Evolutionary conservation across 1,140 invertebrate species (phyloP), one percentile per base, ranked within the genome.

Genomic region (Teleopsis dalmanni): DNA sequence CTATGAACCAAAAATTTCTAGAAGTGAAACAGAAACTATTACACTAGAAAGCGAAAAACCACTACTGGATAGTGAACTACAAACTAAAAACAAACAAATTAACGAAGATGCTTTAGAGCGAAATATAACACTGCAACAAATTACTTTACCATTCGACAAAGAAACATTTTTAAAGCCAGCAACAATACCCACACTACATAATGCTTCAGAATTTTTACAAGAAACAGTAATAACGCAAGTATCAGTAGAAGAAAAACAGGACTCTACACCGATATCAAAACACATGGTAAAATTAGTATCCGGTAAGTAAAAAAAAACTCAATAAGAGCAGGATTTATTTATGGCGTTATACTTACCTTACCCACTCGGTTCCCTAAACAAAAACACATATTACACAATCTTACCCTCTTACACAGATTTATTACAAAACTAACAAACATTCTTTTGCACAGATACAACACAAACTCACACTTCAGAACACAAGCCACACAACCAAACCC

Each of bases 401-500:
- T 62, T 67, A 44, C 37, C 46, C 41, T 34, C 34, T 51, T 42
- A 50, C 27, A 52, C 44, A 27, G 41, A 40, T 8, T 56, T 57
- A 54, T 64, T 57, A 69, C 54, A 35, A 38, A 42, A 54, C 45
- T 43, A 45, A 47, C 42, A n/a, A 47, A 58, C 53, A 63, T 53
- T 70, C 59, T 57, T 57, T 63, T 59, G 63, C 57, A 70, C 66
- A 70, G 72, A 70, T 58, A 70, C 73, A 72, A 59, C 72, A 62
- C 64, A 73, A 67, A 53, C 55, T 57, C 58, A 65, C 72, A 65
- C 57, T 66, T 56, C 66, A 67, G 54, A 64, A 73, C 69, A 77
- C 73, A 77, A 65, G 72, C 69, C 56, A 76, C 53, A 75, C 44
- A 21, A 44, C 6, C 18, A 45, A 42, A 51, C 42, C 55, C 62